A percentile compares a stretch with the other conserved stretches of the same genome.
Evolutionary conservation across 2,113 vertebrate genomes (phyloP).

Genomic region (Mastomys natalensis): DNA sequence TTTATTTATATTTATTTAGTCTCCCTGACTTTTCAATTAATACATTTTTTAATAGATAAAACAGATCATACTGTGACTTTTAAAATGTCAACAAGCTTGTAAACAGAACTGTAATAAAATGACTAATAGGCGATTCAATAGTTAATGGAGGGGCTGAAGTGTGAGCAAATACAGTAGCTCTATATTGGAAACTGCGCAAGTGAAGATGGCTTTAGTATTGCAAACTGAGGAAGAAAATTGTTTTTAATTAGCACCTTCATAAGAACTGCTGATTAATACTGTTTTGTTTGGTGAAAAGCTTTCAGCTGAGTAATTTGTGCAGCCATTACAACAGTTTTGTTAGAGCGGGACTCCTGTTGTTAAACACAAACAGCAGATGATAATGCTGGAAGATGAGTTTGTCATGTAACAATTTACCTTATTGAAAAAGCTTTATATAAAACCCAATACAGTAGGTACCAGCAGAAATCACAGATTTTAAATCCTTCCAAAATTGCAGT

Average conservation of each 20-base stretch:
- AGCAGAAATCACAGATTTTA: conserved; percentile 92
- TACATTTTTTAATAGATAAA: conserved; percentile 89
- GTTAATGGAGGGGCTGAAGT: conserved; percentile 90
- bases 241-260: conserved; percentile 96
- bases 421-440: conserved; percentile 93
- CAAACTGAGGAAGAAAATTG: conserved; percentile 95
- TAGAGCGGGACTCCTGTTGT: conserved; percentile 93
- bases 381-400: conserved; percentile 94
- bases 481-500: conserved; percentile 91
- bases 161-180: conserved; percentile 90
- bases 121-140: conserved; percentile 90
- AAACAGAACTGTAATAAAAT: conserved; percentile 89
- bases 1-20: conserved; percentile 22
- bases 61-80: conserved; percentile 89
- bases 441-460: conserved; percentile 90
- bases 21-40: conserved; percentile 86
- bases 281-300: conserved; percentile 94
- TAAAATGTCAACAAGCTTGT: conserved; percentile 90
- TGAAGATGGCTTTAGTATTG: conserved; percentile 93
- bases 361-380: conserved; percentile 95
- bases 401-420: conserved; percentile 96
- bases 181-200: conserved; percentile 90
- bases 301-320: conserved; percentile 95
- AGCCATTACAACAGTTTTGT: conserved; percentile 94
- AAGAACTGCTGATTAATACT: conserved; percentile 96